Evolutionary conservation across 2,797 vertebrate species (phyloP), one percentile per base, ranked within the genome.

Genomic region (Prunella strophiata): DNA sequence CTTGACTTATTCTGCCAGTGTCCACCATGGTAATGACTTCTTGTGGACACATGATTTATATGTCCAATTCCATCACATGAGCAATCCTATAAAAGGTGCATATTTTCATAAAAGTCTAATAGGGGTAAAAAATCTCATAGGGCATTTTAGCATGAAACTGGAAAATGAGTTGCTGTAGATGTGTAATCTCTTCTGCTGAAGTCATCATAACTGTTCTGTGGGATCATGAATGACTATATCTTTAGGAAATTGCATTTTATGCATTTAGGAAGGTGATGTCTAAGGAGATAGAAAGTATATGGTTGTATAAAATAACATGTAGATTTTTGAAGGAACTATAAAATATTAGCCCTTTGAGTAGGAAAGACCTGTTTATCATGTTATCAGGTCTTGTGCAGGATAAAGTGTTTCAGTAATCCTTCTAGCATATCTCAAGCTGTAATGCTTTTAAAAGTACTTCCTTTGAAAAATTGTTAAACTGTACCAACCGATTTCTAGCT

Each of bases 181-280:
- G 74, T 88, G 88, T 94, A 94, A 94, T 94, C 87, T 96, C 96
- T 91, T 96, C 92, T 96, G 94, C 96, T 96, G 94, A 97, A 96
- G 92, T 96, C 94, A 97, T 96, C 95, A 76, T 96, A 96, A 93
- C 91, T 93, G 91, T 89, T 95, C 91, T 73, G 73, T 88, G 82
- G 92, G 82, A 95, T 96, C 93, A 93, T 91, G 94, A 95, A 76
- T 91, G 92, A 80, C 93, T 94, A 75, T 55, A 85, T 95, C 91
- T 96, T 93, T 74, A 73, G 85, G 63, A 97, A 94, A 95, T 96
- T 94, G 67, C 85, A 78, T 95, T 92, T 96, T 80, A 95, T 87
- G 71, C 85, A 72, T 93, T 93, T 88, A 93, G 76, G 79, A 88
- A 78, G 89, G 91, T 89, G 89, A 78, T 92, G 62, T 93, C 79